Conservation (phyloP, 2,888 invertebrate genomes). For the Apotomis capreana region DNA sequence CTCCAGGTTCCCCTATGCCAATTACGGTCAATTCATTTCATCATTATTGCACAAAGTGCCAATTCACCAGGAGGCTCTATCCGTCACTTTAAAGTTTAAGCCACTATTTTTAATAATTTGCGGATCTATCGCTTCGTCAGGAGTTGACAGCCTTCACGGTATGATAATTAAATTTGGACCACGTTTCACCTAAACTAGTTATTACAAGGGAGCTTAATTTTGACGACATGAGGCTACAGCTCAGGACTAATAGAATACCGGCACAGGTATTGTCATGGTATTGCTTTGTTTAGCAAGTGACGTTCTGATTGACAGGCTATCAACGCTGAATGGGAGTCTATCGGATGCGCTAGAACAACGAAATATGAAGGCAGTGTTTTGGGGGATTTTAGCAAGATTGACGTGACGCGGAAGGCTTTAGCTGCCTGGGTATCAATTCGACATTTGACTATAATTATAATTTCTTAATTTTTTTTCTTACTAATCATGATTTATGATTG, state of each 20-base stretch:
- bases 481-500: too few relatives aligned
- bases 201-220: conserved; percentile 24
- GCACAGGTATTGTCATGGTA: conserved; percentile 2
- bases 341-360: neutral
- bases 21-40: too few relatives aligned
- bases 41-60: too few relatives aligned
- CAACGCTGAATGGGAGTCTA: neutral
- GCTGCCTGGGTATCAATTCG: too few relatives aligned
- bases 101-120: neutral
- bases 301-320: neutral
- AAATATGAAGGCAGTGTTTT: neutral
- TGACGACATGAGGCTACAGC: conserved; percentile 13
- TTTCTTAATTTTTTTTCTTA: too few relatives aligned
- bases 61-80: too few relatives aligned
- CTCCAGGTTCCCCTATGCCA: too few relatives aligned
- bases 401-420: neutral
- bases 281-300: neutral
- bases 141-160: conserved; percentile 4
- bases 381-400: neutral
- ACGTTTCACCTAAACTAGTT: conserved; percentile 10
- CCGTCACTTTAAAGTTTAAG: too few relatives aligned
- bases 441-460: too few relatives aligned
- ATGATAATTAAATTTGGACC: conserved; percentile 25
- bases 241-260: conserved; percentile 16
- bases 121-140: neutral